These are phyloP conservation scores for Spheniscus mendiculus DNA, from an alignment of 2,113 vertebrate species.

Conservation along the genomic window DNA sequence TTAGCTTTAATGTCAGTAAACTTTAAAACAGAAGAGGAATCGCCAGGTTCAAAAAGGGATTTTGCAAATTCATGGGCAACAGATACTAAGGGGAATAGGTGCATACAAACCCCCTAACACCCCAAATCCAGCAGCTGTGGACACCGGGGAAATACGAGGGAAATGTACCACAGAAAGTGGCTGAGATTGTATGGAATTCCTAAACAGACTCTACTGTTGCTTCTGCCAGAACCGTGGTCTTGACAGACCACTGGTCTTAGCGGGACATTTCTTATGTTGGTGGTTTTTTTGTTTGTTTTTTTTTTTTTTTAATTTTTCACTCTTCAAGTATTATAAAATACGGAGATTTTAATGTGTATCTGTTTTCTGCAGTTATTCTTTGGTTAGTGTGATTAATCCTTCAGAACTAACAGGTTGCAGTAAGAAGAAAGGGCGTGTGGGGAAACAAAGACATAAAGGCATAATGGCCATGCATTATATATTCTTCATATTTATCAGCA, in stretches of 20 bases:
- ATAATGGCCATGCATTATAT: background rate
- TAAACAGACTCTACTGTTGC: background rate
- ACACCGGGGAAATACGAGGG: fast-evolving
- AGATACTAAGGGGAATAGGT: background rate
- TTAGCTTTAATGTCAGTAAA: background rate
- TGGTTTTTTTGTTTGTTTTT: background rate
- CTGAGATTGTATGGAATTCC: background rate
- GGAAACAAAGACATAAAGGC: background rate
- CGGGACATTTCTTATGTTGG: background rate
- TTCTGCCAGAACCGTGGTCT: background rate
- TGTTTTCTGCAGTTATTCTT: background rate
- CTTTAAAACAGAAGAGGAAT: background rate
- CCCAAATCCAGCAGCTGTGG: background rate
- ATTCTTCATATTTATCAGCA: background rate
- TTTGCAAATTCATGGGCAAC: background rate
- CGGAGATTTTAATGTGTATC: background rate
- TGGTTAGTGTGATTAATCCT: background rate
- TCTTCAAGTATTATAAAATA: background rate
- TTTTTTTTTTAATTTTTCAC: background rate
- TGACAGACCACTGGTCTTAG: background rate
- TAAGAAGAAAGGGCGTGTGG: background rate
- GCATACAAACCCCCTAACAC: background rate
- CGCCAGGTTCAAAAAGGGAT: background rate
- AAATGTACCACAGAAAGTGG: background rate
- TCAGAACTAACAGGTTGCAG: fast-evolving